Evolutionary conservation across 2,888 invertebrate genomes (phyloP).

Genomic region (Rosalia funebris): DNA sequence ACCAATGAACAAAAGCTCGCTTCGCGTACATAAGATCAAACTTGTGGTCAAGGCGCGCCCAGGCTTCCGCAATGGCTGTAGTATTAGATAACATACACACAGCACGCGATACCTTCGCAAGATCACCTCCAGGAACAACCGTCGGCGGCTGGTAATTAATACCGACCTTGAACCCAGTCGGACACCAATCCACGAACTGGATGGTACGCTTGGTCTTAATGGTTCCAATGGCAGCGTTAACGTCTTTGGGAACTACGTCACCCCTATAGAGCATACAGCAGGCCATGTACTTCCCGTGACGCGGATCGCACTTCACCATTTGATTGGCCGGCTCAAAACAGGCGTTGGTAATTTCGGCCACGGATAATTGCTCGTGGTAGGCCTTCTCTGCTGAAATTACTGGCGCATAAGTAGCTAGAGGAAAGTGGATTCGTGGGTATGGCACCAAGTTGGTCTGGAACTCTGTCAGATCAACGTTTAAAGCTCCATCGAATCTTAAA

Average conservation of each 20-base stretch:
- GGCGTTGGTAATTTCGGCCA: constrained; percentile 71
- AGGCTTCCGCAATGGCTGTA: constrained; percentile 94
- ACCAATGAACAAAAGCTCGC: constrained; percentile 97
- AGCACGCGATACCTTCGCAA: constrained; percentile 94
- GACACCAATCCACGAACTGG: constrained; percentile 93
- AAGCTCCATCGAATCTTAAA: constrained; percentile 75
- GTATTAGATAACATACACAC: constrained; percentile 99
- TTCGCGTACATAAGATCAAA: constrained; percentile 92
- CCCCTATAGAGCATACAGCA: constrained; percentile 94
- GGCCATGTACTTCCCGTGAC: constrained; percentile 93
- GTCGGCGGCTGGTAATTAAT: constrained; percentile 95
- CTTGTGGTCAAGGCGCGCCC: constrained; percentile 91
- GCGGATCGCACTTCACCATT: constrained; percentile 93
- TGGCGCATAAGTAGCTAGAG: constrained; percentile 68
- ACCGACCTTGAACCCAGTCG: constrained; percentile 82
- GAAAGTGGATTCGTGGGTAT: constrained; percentile 73
- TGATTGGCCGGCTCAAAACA: constrained; percentile 74
- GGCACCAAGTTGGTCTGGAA: constrained; percentile 71
- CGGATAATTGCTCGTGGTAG: constrained; percentile 69
- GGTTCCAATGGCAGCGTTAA: constrained; percentile 91
- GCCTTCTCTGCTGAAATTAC: constrained; percentile 70
- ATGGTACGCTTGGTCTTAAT: constrained; percentile 94
- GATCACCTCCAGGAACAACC: constrained; percentile 91
- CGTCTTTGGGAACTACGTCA: constrained; percentile 89
- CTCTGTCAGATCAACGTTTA: constrained; percentile 77